Conservation (phyloP, 1,140 invertebrate species). For the Meloidogyne floridensis region DNA sequence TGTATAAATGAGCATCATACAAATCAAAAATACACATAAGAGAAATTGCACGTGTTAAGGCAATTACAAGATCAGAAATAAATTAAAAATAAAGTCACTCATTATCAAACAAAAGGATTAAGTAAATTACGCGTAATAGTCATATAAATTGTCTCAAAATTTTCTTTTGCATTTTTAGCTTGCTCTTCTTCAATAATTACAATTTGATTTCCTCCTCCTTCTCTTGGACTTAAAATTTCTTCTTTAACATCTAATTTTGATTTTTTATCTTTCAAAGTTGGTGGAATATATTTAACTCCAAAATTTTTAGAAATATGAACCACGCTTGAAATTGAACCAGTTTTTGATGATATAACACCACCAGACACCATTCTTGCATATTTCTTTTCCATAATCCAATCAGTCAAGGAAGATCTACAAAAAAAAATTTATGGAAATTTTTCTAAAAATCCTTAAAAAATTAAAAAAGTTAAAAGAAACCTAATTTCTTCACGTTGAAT, state of each 20-base stretch:
- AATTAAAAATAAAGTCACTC: too few relatives aligned
- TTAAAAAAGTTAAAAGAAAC: background rate
- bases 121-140: background rate
- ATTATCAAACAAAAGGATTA: too few relatives aligned
- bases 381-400: conserved; percentile 13
- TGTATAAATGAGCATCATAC: too few relatives aligned
- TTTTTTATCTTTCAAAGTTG: background rate
- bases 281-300: conserved; percentile 5
- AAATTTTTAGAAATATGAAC: conserved; percentile 22
- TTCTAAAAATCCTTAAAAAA: background rate
- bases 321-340: conserved; percentile 2
- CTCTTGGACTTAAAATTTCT: background rate
- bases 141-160: background rate
- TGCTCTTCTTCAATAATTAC: background rate
- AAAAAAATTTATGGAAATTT: background rate
- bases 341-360: background rate
- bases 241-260: background rate
- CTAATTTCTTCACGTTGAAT: conserved; percentile 35
- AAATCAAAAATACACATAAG: too few relatives aligned
- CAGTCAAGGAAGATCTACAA: background rate
- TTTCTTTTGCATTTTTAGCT: background rate
- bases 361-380: background rate
- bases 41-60: too few relatives aligned
- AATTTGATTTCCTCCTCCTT: background rate
- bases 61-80: too few relatives aligned